These are phyloP conservation scores for Anhinga anhinga DNA, from an alignment of 2,113 vertebrate species.

Conservation along the genomic window DNA sequence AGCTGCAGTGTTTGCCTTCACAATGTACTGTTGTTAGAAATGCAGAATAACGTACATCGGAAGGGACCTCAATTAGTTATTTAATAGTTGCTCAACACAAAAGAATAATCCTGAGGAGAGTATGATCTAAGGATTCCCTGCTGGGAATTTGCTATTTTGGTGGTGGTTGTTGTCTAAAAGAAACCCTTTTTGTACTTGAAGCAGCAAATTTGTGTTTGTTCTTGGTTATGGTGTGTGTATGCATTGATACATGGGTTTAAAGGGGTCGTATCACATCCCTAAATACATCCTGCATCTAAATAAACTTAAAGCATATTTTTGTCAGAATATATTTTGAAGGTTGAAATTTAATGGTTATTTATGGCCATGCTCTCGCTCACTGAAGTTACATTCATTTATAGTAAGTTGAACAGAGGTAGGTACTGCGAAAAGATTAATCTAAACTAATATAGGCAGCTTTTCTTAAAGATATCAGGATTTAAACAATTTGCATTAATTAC, in stretches of 20 bases:
- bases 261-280: background rate
- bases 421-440: background rate
- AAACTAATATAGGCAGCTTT: background rate
- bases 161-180: background rate
- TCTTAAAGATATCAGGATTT: background rate
- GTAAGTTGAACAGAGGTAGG: background rate
- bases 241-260: background rate
- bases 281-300: background rate
- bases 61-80: background rate
- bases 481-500: background rate
- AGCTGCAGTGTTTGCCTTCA: background rate
- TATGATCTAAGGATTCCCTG: background rate
- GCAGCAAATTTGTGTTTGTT: background rate
- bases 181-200: background rate
- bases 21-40: background rate
- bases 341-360: background rate
- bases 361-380: background rate
- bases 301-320: background rate
- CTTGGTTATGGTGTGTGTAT: background rate
- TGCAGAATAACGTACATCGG: fast-evolving
- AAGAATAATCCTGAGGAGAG: background rate
- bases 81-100: background rate
- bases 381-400: background rate
- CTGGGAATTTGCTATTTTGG: background rate
- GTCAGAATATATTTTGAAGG: background rate